phyloP scores from a whole-genome alignment of 2,113 vertebrate species.

The Cheilinus undulatus region DNA sequence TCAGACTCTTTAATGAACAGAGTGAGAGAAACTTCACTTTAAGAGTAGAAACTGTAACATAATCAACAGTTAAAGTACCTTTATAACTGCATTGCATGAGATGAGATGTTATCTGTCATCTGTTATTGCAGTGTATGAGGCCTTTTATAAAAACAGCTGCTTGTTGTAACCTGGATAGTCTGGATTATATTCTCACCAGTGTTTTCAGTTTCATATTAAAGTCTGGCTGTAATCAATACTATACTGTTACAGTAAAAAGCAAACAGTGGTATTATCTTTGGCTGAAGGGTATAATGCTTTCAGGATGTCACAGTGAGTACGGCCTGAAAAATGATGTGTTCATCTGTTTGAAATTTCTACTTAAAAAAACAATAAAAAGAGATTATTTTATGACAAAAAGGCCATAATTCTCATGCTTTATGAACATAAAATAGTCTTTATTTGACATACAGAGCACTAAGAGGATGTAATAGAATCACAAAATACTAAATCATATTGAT shows the following conservation, averaged over 20 bases:
- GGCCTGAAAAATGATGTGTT: conserved; percentile 2
- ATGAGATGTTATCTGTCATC: conserved; percentile 28
- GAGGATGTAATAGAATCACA: too few relatives aligned
- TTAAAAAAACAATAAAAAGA: too few relatives aligned
- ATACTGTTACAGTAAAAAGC: conserved; percentile 37
- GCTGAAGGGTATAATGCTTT: conserved; percentile 6
- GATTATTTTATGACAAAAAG: too few relatives aligned
- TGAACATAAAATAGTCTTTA: too few relatives aligned
- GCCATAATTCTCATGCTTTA: too few relatives aligned
- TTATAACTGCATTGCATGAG: conserved; percentile 11
- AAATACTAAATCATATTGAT: background rate
- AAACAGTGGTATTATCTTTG: conserved; percentile 30
- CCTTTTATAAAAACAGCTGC: conserved; percentile 65
- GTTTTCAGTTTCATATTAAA: conserved; percentile 41
- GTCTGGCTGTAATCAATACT: conserved; percentile 39
- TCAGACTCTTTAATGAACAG: background rate
- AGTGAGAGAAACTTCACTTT: conserved; percentile 5
- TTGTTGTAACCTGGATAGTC: conserved; percentile 48
- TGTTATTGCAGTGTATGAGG: conserved; percentile 51
- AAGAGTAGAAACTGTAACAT: background rate
- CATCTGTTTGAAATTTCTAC: conserved; percentile 36
- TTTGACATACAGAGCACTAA: too few relatives aligned
- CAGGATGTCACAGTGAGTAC: background rate
- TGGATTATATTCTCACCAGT: conserved; percentile 36
- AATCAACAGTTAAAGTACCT: background rate